phyloP scores from a whole-genome alignment of 2,797 vertebrate species.

The Artibeus jamaicensis region DNA sequence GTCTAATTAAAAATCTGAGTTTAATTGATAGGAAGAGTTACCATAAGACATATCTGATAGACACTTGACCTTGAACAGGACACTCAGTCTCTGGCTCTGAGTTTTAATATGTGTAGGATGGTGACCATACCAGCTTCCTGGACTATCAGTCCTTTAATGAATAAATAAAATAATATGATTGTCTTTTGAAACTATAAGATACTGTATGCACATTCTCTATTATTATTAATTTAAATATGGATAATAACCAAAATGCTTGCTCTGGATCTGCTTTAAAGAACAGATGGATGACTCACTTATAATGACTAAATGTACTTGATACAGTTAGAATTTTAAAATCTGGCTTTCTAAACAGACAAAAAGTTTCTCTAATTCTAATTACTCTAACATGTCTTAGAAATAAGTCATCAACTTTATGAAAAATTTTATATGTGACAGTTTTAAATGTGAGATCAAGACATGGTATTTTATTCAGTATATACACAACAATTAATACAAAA shows the following conservation, averaged over 20 bases:
- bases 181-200: not conserved
- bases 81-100: not conserved
- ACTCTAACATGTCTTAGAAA: slow-evolving; percentile 11
- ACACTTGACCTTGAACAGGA: not conserved
- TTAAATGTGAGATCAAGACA: not conserved
- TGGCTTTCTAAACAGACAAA: slow-evolving; percentile 25
- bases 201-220: not conserved
- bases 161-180: not conserved
- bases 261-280: not conserved
- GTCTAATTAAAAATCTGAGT: slow-evolving; percentile 30
- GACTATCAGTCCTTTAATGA: not conserved
- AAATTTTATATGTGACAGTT: not conserved
- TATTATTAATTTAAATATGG: slow-evolving; percentile 37
- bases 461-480: not conserved
- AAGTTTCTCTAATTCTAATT: not conserved
- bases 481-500: not conserved
- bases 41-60: not conserved
- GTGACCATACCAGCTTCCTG: not conserved
- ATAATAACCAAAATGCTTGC: slow-evolving; percentile 1
- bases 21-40: not conserved
- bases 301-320: not conserved
- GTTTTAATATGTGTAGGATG: not conserved
- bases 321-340: not conserved
- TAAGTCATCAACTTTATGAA: slow-evolving; percentile 13
- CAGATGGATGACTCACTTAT: not conserved